Base-by-base conservation (phyloP, 64 coral and sea anemone species). In the Pachyseris speciosa region DNA sequence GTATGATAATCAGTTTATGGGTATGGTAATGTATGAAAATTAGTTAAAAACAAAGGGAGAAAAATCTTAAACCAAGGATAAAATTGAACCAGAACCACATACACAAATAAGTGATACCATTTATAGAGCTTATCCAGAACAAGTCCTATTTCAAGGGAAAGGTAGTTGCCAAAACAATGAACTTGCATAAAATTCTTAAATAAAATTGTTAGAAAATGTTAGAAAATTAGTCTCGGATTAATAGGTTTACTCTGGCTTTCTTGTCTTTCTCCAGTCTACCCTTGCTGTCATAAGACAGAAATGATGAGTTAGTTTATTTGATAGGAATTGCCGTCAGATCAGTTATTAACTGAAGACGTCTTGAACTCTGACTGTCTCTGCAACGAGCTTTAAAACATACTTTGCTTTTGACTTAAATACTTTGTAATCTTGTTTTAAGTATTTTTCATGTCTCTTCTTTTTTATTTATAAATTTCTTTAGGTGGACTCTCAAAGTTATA, bases 281-380 rank as follows among this genome's bases (percentile, higher is more conserved):
- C 59, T 2, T 33, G 27, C 67, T 37, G 58, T 38, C 19, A 68
- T 74, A 74, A 61, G 74, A 81, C 84, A 57, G 37, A 78, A n/a
- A 88, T 87, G 91, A 93, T 87, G 78, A 69, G 73, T 87, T 67
- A 75, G 41, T 33, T 29, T 2, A 70, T 86, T 87, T 93, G 91
- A 93, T 96, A 96, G 94, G 94, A 96, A 96, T 96, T 96, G 94
- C 94, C 94, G 95, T 96, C 95, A 64, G 91, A 96, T 80, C 37
- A 91, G 74, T 93, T 89, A 83, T 90, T 77, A 91, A 79, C 69
- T 87, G 86, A 78, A 86, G 91, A 93, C 78, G 80, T 44, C 29
- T 58, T 61, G 1, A 45, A 34, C 49, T 93, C 91, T 93, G 95
- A 93, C 63, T 64, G 78, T 69, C 87, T 80, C 87, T 73, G 61